Conservation (phyloP, 2,113 vertebrate species). For the Camarhynchus parvulus region DNA sequence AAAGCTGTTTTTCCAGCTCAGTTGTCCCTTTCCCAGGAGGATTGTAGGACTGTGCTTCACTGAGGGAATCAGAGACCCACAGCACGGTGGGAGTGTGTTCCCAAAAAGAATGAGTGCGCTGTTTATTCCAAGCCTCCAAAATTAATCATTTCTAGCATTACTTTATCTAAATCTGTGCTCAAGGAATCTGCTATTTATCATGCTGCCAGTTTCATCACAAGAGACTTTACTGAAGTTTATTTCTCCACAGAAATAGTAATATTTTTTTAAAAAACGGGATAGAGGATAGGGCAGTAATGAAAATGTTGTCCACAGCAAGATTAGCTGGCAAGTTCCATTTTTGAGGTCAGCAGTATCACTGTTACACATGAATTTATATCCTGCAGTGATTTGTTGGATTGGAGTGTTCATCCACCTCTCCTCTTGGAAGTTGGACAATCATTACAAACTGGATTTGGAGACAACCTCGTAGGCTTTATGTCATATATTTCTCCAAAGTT, state of each 20-base stretch:
- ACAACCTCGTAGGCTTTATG: background rate
- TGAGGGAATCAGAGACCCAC: background rate
- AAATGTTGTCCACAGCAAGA: background rate
- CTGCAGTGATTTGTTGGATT: background rate
- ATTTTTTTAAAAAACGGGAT: background rate
- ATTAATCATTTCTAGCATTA: background rate
- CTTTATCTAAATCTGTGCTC: background rate
- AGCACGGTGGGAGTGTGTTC: background rate
- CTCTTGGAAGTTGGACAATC: background rate
- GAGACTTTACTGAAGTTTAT: background rate
- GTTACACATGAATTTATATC: background rate
- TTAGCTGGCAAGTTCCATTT: background rate
- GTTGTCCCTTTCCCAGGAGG: background rate
- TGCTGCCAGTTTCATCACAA: background rate
- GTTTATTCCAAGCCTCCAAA: background rate
- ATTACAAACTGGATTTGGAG: background rate
- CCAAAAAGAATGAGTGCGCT: background rate
- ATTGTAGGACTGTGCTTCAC: background rate
- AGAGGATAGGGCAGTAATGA: background rate
- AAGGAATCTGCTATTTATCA: background rate
- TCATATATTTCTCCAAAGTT: background rate
- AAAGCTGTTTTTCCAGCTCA: conserved; percentile 15
- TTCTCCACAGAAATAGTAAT: background rate
- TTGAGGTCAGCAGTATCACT: background rate
- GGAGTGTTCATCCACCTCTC: background rate